These are phyloP conservation scores for Malurus cyaneus DNA, from an alignment of 2,113 vertebrate species.

Conservation along the genomic window DNA sequence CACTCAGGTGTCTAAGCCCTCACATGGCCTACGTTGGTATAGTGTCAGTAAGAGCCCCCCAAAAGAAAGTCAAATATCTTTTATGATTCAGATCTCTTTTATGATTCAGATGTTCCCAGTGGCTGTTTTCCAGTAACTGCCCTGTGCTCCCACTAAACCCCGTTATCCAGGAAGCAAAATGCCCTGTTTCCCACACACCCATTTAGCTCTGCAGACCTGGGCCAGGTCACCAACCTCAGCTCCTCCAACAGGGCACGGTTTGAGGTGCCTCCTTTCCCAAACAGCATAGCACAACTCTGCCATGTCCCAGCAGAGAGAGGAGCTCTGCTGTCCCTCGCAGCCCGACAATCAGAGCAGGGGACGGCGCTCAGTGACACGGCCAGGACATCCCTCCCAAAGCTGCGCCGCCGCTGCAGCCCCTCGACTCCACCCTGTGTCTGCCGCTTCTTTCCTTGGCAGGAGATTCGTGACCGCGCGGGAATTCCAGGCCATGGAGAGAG, in stretches of 20 bases:
- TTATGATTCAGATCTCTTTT: background rate
- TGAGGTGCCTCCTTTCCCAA: background rate
- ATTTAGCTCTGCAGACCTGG: background rate
- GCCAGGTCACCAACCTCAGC: background rate
- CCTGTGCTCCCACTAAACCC: background rate
- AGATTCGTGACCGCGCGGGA: conserved; percentile 45
- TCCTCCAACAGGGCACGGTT: background rate
- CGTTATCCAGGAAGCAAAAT: background rate
- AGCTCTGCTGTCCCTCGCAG: background rate
- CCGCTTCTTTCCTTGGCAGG: conserved; percentile 42
- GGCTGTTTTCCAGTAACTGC: background rate
- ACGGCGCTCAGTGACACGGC: background rate
- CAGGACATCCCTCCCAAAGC: background rate
- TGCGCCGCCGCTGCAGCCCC: background rate
- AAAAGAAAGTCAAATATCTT: background rate
- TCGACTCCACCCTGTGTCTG: conserved; percentile 4
- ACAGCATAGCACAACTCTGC: background rate
- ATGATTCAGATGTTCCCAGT: background rate
- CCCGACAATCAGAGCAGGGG: background rate
- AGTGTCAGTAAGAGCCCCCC: background rate
- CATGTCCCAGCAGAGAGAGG: background rate
- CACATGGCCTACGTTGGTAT: background rate
- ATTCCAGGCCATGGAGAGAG: conserved; percentile 64
- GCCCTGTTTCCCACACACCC: background rate
- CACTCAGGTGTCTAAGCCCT: background rate